Evolutionary conservation across 2,797 vertebrate genomes (phyloP), one percentile per base, ranked within the genome.

Genomic region (Anisognathus igniventris): DNA sequence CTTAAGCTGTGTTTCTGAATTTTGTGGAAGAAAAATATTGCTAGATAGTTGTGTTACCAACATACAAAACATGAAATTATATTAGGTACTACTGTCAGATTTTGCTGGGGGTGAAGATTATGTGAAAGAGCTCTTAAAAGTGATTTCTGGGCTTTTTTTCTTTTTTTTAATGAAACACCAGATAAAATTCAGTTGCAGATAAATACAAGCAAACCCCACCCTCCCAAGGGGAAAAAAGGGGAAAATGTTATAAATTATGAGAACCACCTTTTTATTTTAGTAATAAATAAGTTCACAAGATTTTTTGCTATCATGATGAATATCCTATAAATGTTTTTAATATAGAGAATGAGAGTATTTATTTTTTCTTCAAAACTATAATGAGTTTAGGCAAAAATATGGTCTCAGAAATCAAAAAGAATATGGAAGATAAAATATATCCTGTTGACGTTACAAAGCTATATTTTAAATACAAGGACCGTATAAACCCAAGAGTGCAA

Each of bases 401-500:
- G 5, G 23, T 77, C 30, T 24, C 23, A 78, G 24, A 68, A 96
- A 70, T 86, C 5, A 78, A 67, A 85, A 35, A 68, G 8, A 80
- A 62, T 57, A 40, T 30, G 21, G 40, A 82, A 28, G 48, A 70
- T 66, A 66, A 85, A 62, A 61, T 81, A 64, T 67, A 58, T 87
- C 72, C 72, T 48, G 33, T 92, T 91, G 53, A 53, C 7, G 3
- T 78, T 91, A 50, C 15, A 35, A 80, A 81, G 28, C 48, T 93
- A 1, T 88, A 60, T 75, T 94, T 88, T 84, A 83, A 85, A 76
- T 84, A 57, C 33, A 47, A 72, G 56, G 22, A 70, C 47, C 79
- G 8, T 48, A 71, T 80, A 95, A 92, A 83, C 28, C 31, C 37
- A 44, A 50, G 30, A 72, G 93, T 71, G n/a, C 83, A 91, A 73